These are phyloP conservation scores for Dryobotodes eremita DNA, from an alignment of 2,888 invertebrate species.

Conservation along the genomic window DNA sequence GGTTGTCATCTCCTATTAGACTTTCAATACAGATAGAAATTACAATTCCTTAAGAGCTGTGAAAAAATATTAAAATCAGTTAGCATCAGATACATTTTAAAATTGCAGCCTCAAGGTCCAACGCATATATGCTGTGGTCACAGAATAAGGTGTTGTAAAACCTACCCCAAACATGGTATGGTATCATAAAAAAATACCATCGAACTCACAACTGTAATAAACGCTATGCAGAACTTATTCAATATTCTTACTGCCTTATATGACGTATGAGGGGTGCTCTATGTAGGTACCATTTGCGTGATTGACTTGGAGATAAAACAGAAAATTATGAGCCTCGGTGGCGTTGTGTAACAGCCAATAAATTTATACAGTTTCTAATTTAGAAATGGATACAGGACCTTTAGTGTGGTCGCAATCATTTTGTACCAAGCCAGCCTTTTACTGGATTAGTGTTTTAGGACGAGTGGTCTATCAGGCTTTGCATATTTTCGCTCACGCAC, in stretches of 20 bases:
- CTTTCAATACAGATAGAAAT: constrained; percentile 6
- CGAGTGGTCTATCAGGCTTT: constrained; percentile 44
- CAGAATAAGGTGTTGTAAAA: constrained; percentile 30
- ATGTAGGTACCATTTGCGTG: constrained; percentile 70
- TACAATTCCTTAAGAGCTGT: not conserved
- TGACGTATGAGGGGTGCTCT: constrained; percentile 58
- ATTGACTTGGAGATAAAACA: constrained; percentile 74
- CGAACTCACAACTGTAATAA: constrained; percentile 46
- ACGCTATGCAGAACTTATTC: constrained; percentile 64
- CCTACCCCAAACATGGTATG: constrained; percentile 19
- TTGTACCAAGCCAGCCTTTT: constrained; percentile 56
- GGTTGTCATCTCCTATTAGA: constrained; percentile 8
- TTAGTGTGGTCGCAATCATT: constrained; percentile 54
- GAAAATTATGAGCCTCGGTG: constrained; percentile 70
- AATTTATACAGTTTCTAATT: constrained; percentile 75
- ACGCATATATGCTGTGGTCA: constrained; percentile 2
- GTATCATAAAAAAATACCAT: constrained; percentile 47
- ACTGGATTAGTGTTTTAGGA: constrained; percentile 62
- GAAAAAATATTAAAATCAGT: not conserved
- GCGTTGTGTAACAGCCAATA: constrained; percentile 68
- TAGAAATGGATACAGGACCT: constrained; percentile 72
- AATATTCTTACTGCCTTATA: constrained; percentile 43
- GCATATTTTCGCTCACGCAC: constrained; percentile 38
- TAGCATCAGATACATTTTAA: not conserved
- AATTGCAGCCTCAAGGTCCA: constrained; percentile 5